Evolutionary conservation across 1,140 invertebrate genomes (phyloP).

Genomic region (Oppia nitens): DNA sequence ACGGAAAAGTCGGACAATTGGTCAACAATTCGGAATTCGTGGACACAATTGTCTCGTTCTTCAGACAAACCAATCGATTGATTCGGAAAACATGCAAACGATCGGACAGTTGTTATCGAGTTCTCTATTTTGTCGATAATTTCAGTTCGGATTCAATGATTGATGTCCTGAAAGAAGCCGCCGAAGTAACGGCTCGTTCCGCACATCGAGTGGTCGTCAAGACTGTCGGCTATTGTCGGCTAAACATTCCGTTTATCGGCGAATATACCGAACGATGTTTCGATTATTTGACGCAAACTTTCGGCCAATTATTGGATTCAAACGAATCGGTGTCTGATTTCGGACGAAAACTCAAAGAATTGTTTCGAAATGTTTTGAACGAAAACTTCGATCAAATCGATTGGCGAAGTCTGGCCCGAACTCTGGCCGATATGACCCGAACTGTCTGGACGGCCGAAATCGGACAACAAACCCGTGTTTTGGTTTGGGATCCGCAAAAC

Average conservation of each 20-base stretch:
- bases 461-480: background rate
- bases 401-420: background rate
- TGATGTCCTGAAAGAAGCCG: background rate
- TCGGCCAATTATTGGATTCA: background rate
- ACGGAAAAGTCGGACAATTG: background rate
- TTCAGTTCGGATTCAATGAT: background rate
- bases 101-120: background rate
- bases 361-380: background rate
- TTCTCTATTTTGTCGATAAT: background rate
- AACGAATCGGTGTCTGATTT: background rate
- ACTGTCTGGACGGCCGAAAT: background rate
- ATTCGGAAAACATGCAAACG: background rate
- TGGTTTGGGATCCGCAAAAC: constrained; percentile 1
- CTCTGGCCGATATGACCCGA: background rate
- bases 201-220: background rate
- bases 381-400: background rate
- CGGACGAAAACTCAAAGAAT: background rate
- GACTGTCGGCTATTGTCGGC: background rate
- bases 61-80: background rate
- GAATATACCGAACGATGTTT: background rate
- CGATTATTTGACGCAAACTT: background rate
- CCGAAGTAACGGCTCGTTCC: background rate
- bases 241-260: background rate
- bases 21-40: constrained; percentile 1
- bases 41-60: background rate